Evolutionary conservation across 2,888 invertebrate species (phyloP).

Genomic region (Torymus aiolomorphi): DNA sequence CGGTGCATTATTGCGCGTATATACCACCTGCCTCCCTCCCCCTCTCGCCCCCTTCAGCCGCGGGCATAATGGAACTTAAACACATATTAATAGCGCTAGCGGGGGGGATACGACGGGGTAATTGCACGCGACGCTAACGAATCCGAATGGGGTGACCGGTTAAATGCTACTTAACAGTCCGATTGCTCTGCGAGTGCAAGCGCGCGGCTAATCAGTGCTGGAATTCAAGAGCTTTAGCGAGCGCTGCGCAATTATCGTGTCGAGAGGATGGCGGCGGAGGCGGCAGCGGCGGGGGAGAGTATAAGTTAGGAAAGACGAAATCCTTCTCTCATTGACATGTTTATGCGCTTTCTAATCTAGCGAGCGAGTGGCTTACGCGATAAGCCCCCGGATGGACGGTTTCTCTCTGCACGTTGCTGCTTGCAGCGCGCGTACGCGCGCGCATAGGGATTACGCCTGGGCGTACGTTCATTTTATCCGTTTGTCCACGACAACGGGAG

Average conservation of each 20-base stretch:
- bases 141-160: conserved; percentile 69
- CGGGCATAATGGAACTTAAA: conserved; percentile 68
- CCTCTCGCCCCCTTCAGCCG: neutral
- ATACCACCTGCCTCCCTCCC: conserved; percentile 52
- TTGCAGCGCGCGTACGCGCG: neutral
- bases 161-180: conserved; percentile 70
- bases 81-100: conserved; percentile 65
- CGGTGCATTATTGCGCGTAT: conserved; percentile 34
- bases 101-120: conserved; percentile 61
- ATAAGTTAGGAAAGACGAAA: conserved; percentile 18
- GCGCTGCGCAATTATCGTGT: too few species aligned
- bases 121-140: conserved; percentile 68
- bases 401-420: conserved; percentile 3
- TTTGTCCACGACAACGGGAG: conserved; percentile 5
- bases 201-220: conserved; percentile 1
- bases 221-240: too few species aligned
- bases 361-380: conserved; percentile 28
- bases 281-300: too few species aligned
- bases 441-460: too few species aligned
- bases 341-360: conserved; percentile 41
- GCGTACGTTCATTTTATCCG: conserved; percentile 14
- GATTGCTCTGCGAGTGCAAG: conserved; percentile 46
- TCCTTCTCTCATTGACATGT: conserved; percentile 38
- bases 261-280: too few species aligned
- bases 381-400: conserved; percentile 17